Conservation (phyloP, 2,113 vertebrate genomes). For the Rhinolophus ferrumequinum region DNA sequence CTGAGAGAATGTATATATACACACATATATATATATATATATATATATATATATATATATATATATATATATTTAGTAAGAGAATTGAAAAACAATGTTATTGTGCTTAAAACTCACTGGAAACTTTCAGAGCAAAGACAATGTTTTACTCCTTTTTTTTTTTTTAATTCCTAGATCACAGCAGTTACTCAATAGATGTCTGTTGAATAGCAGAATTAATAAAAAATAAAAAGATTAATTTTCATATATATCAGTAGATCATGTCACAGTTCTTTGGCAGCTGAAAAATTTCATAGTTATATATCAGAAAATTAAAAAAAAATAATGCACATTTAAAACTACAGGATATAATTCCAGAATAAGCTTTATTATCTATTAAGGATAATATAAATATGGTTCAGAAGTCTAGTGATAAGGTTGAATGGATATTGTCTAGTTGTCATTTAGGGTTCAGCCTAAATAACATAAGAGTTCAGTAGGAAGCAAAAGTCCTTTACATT, state of each 20-base stretch:
- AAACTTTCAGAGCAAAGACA: slow-evolving; percentile 24
- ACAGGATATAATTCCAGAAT: neutral
- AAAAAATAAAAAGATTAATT: neutral
- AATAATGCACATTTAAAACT: slow-evolving; percentile 31
- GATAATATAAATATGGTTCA: neutral
- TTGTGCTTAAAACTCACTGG: neutral
- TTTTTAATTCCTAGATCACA: neutral
- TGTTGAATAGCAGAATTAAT: neutral
- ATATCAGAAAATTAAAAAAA: neutral
- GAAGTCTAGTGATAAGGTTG: neutral
- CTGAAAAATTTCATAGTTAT: neutral
- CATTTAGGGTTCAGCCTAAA: neutral
- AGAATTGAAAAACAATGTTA: neutral
- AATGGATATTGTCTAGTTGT: neutral
- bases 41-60: too few relatives aligned
- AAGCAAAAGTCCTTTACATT: neutral
- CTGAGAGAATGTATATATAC: neutral
- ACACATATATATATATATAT: neutral
- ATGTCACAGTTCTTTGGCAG: neutral
- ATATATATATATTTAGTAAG: slow-evolving; percentile 18
- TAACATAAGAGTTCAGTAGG: neutral
- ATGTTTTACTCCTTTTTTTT: neutral
- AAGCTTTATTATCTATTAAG: neutral
- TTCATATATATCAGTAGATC: neutral
- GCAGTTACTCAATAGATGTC: neutral